These are phyloP conservation scores for Dryobates pubescens DNA, from an alignment of 2,797 vertebrate genomes.

Conservation along the genomic window DNA sequence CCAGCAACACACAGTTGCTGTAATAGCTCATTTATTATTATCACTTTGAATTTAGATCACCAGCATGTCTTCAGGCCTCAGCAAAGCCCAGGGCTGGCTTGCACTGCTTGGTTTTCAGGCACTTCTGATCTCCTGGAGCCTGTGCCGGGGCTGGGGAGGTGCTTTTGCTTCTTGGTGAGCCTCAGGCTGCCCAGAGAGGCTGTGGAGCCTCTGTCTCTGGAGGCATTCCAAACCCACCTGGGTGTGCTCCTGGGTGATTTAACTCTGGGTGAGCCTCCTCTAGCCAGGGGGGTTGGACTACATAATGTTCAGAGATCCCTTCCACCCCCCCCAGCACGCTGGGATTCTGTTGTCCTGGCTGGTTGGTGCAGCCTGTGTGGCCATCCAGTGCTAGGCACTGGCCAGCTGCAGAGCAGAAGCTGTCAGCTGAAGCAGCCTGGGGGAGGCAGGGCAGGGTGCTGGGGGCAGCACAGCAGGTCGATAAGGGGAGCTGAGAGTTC, in stretches of 20 bases:
- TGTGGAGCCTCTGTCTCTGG: no score
- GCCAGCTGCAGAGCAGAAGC: background rate
- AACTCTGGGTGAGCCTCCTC: no score
- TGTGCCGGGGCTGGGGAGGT: background rate
- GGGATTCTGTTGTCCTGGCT: background rate
- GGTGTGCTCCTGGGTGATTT: no score
- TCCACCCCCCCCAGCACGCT: no score
- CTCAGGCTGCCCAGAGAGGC: no score
- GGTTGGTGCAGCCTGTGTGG: background rate
- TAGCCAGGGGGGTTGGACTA: no score
- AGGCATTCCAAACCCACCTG: no score
- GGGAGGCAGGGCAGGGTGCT: background rate
- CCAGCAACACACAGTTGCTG: background rate
- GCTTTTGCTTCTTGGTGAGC: background rate
- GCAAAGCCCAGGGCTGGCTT: constrained; percentile 10
- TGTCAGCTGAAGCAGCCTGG: background rate
- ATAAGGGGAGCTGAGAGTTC: background rate
- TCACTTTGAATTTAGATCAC: constrained; percentile 26
- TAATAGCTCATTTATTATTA: constrained; percentile 55
- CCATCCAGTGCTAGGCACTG: background rate
- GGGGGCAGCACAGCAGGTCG: background rate
- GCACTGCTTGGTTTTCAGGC: background rate
- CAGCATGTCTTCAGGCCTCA: background rate
- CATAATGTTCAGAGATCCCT: no score
- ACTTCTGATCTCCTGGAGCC: background rate